Conservation (phyloP, 23 tunicate species). For the Diplosoma virens region DNA sequence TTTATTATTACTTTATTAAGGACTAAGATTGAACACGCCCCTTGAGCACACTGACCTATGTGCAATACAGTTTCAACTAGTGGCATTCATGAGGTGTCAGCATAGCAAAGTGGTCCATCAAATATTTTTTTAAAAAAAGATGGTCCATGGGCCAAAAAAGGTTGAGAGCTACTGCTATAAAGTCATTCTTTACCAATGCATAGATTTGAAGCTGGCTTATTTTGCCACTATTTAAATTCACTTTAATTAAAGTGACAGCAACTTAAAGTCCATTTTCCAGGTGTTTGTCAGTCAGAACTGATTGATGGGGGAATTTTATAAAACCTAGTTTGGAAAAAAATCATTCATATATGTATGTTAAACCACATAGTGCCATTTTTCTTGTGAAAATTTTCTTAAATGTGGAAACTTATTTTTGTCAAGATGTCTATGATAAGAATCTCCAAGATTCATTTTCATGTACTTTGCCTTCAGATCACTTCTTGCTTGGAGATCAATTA, state of each 20-base stretch:
- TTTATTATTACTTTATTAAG: no score
- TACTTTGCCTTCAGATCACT: conserved; percentile 1
- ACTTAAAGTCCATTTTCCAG: conserved; percentile 35
- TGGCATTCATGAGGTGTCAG: no score
- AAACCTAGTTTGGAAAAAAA: conserved; percentile 29
- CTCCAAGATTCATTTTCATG: conserved; percentile 36
- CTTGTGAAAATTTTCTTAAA: conserved; percentile 32
- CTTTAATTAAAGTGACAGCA: conserved; percentile 26
- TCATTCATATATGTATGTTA: conserved; percentile 11
- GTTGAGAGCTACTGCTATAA: no score
- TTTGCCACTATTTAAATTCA: not conserved
- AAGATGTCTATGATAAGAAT: conserved; percentile 22
- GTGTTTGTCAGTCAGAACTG: conserved; percentile 25
- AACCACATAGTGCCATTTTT: conserved; percentile 26
- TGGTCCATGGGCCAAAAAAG: no score
- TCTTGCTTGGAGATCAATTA: conserved; percentile 21
- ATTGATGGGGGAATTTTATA: not conserved
- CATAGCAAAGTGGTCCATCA: no score
- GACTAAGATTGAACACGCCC: no score
- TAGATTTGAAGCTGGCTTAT: conserved; percentile 15
- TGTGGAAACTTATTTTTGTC: conserved; percentile 36
- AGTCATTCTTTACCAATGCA: no score
- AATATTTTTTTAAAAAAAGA: no score
- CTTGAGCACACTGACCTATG: no score
- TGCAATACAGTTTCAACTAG: no score